A percentile compares a stretch with the other conserved stretches of the same genome.
phyloP scores from a whole-genome alignment of 2,797 vertebrate species.

The Bufotes viridis region DNA sequence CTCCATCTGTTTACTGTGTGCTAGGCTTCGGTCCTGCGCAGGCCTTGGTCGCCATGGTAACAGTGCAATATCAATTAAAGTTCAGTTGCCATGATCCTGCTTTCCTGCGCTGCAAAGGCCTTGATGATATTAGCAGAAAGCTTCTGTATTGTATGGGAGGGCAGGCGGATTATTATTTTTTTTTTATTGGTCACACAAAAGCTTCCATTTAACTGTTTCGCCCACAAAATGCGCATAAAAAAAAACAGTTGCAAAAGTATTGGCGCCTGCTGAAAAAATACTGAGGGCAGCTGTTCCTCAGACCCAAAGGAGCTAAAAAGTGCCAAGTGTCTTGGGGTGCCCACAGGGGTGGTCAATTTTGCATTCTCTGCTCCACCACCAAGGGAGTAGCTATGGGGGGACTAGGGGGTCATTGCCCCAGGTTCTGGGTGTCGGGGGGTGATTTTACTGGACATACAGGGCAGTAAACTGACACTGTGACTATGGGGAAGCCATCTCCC shows the following conservation, averaged over 20 bases:
- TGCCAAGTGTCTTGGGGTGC: too few relatives aligned
- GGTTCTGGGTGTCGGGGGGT: too few relatives aligned
- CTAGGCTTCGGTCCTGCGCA: conserved; percentile 34
- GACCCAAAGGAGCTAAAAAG: too few relatives aligned
- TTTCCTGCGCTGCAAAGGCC: conserved; percentile 39
- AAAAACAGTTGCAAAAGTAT: too few relatives aligned
- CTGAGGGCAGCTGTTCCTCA: too few relatives aligned
- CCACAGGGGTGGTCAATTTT: neutral
- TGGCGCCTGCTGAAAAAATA: neutral
- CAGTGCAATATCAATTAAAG: conserved; percentile 47
- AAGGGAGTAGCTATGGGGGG: neutral
- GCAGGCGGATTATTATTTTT: neutral
- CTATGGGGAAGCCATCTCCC: too few relatives aligned
- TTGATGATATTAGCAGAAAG: conserved; percentile 49
- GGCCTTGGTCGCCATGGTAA: conserved; percentile 53
- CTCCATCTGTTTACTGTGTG: conserved; percentile 50
- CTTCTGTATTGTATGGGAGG: conserved; percentile 11
- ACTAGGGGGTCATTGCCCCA: too few relatives aligned
- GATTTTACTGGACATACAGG: too few relatives aligned
- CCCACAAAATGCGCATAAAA: too few relatives aligned
- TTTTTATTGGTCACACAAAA: neutral
- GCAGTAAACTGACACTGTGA: too few relatives aligned
- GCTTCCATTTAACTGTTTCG: neutral
- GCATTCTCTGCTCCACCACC: neutral
- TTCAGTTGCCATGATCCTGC: conserved; percentile 32